Evolutionary conservation across 2,888 invertebrate species (phyloP), one percentile per base, ranked within the genome.

Genomic region (Aleiodes leptofemur): DNA sequence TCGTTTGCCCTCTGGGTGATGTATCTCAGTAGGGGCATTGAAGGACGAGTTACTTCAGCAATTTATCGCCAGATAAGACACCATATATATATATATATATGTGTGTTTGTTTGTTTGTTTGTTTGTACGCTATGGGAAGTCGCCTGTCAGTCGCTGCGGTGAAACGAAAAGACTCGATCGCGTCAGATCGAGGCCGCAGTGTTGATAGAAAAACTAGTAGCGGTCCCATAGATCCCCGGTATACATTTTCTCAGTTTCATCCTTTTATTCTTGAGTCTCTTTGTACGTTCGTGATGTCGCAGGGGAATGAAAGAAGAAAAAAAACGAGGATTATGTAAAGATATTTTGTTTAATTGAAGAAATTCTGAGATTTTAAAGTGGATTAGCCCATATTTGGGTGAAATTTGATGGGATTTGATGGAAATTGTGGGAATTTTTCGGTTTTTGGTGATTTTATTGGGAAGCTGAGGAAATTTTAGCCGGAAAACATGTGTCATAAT

Each of bases 181-280:
- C 86, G 84, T 83, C 82, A 83, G 82, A 85, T 83, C 84, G 80
- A 78, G 83, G 81, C 68, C 73, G 72, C 38, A 9, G 14, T 43
- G 16, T 7, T 23, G 43, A 48, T 34, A 68, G 68, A 56, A 86
- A 86, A 86, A 86, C 86, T 85, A 81, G 86, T 86, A 83, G 86
- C 86, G 86, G 84, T 79, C 78, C 82, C 82, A 84, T 83, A 85
- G 86, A 86, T 86, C 85, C 74, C 85, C 74, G 48, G 72, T 66
- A 70, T 61, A 69, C 50, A 55, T 53, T 73, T 75, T 76, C 68
- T 69, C 72, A 16, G 29, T 74, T 69, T 76, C 48, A 74, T 53
- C 72, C 53, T 48, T 64, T 77, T 59, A 59, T 68, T 72, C 72
- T 66, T 55, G 69, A 59, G 70, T 71, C 73, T 76, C 72, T 73